Percentiles rank a stretch among this genome's conserved stretches.
phyloP scores from a whole-genome alignment of 2,113 vertebrate species.

The Entosphenus tridentatus region DNA sequence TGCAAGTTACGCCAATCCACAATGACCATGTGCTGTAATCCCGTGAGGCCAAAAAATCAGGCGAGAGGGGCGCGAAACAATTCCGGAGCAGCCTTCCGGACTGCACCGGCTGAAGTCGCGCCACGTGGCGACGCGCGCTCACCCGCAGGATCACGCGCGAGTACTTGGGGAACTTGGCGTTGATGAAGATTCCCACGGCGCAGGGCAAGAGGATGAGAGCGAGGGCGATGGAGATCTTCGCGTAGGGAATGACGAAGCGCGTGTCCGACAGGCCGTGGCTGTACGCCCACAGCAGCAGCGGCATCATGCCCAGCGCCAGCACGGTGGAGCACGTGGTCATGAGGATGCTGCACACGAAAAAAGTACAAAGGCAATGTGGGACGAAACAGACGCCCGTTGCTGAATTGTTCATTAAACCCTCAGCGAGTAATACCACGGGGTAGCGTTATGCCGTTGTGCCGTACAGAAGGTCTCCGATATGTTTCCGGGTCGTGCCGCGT shows the following conservation, averaged over 20 bases:
- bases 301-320: slow-evolving; percentile 39
- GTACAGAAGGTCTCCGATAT: too few species aligned
- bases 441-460: too few species aligned
- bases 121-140: slow-evolving; percentile 8
- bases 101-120: too few species aligned
- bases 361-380: slow-evolving; percentile 2
- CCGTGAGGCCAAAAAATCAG: too few species aligned
- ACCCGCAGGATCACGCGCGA: slow-evolving; percentile 29
- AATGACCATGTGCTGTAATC: too few species aligned
- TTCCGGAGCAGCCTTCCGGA: too few species aligned
- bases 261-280: slow-evolving; percentile 25
- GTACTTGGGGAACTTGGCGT: slow-evolving; percentile 36
- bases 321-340: slow-evolving; percentile 48
- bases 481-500: too few species aligned
- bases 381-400: background rate
- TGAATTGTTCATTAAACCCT: too few species aligned
- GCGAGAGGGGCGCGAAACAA: too few species aligned
- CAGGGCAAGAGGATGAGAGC: slow-evolving; percentile 32
- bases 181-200: slow-evolving; percentile 30
- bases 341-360: slow-evolving; percentile 27
- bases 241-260: slow-evolving; percentile 34
- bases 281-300: slow-evolving; percentile 42
- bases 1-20: too few species aligned
- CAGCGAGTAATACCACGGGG: too few species aligned
- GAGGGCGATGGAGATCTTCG: slow-evolving; percentile 25